Base-by-base conservation (phyloP, 53 echinoderm and acorn worm genomes). In the Crossaster papposus region DNA sequence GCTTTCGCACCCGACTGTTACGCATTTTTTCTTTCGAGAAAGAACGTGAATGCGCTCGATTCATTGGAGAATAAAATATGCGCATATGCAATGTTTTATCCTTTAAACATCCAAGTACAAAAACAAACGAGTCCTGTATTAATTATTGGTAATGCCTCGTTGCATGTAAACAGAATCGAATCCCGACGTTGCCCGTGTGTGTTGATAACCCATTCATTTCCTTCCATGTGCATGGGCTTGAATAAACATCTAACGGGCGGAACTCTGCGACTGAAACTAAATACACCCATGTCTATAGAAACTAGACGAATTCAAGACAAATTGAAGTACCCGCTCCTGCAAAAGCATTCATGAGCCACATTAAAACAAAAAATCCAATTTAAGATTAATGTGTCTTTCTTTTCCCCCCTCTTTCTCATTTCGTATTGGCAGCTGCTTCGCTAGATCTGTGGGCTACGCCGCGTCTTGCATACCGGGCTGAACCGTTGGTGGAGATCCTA, bases 131-230 rank as follows among this genome's bases (percentile, higher is more conserved):
- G 44, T 44, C 4, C n/a, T 68, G 24, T 68, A 4, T 68, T 7
- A 28, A 4, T 68, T 7, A 28, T 68, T 23, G 68, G 68, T 26
- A 10, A 28, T 68, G 68, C 22, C 68, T 68, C 17, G 28, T 68
- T 68, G 68, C 68, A 26, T 68, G 68, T 68, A 68, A 68, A 68
- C 68, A 68, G 68, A 23, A 28, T 68, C 68, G 68, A 68, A 24
- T 68, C 68, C 11, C 68, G 24, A 10, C 1, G n/a, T 28, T 26
- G 20, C 10, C n/a, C 68, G n/a, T 26, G 68, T 24, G 24, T 3
- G 20, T 68, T 4, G 28, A n/a, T n/a, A 24, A 44, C 6, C 6
- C 44, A 44, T 44, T 11, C 22, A 24, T 68, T 26, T 28, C n/a
- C n/a, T n/a, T 44, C 44, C 38, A 5, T 9, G 44, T 11, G 2